phyloP scores from a whole-genome alignment of 1,140 invertebrate genomes.

The Pseudomyrmex flavicornis region DNA sequence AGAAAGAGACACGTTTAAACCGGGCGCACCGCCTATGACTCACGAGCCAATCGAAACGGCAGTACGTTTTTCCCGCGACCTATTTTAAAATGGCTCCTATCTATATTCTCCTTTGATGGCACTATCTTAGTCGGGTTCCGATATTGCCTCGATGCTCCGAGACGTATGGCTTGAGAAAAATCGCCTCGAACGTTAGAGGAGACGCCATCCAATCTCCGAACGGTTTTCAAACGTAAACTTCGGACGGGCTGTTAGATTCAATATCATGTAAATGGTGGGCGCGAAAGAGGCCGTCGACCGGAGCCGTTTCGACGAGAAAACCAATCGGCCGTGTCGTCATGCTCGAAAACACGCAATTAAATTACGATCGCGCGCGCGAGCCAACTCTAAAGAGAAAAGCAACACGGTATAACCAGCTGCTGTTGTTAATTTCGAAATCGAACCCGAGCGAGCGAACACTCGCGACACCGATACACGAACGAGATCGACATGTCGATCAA shows the following conservation, averaged over 20 bases:
- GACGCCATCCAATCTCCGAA: conserved; percentile 25
- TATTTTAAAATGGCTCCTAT: conserved; percentile 46
- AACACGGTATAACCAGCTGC: conserved; percentile 6
- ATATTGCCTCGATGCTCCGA: conserved; percentile 47
- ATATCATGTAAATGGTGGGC: conserved; percentile 62
- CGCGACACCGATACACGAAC: conserved; percentile 21
- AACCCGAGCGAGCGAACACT: conserved; percentile 33
- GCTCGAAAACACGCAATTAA: conserved; percentile 62
- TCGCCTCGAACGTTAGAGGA: conserved; percentile 21
- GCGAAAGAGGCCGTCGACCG: neutral
- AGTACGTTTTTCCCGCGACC: neutral
- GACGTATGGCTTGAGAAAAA: conserved; percentile 43
- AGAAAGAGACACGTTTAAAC: conserved; percentile 6
- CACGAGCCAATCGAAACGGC: neutral
- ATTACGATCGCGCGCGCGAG: conserved; percentile 47
- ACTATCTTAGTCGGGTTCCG: conserved; percentile 5
- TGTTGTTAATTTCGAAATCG: conserved; percentile 51
- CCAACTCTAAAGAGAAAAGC: conserved; percentile 41
- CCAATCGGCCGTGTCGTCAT: conserved; percentile 44
- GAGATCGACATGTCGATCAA: conserved; percentile 28
- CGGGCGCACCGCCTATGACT: neutral
- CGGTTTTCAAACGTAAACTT: conserved; percentile 37
- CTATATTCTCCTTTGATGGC: conserved; percentile 54
- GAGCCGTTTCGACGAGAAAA: conserved; percentile 41
- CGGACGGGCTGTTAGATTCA: conserved; percentile 45